Percentiles rank a stretch among this genome's conserved stretches.
phyloP scores from a whole-genome alignment of 2,888 invertebrate species.

The Noctua janthina region DNA sequence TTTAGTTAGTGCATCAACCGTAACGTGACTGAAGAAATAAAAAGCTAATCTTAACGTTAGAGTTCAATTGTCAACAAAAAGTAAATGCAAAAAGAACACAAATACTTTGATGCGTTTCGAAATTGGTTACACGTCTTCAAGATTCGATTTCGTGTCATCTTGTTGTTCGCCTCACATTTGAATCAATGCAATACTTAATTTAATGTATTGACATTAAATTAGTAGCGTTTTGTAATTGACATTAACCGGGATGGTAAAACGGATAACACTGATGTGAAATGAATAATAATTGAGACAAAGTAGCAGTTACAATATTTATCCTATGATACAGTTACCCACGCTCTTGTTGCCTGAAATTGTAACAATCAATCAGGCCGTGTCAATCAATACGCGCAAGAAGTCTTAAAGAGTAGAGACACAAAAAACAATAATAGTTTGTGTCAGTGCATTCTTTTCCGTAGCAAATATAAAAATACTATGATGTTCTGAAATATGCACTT shows the following conservation, averaged over 20 bases:
- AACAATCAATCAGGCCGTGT: background rate
- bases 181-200: conserved; percentile 45
- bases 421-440: background rate
- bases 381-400: background rate
- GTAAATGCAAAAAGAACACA: conserved; percentile 8
- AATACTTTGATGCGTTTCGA: conserved; percentile 40
- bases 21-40: conserved; percentile 46
- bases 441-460: conserved; percentile 16
- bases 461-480: conserved; percentile 14
- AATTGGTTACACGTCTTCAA: conserved; percentile 34
- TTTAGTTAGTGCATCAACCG: conserved; percentile 33
- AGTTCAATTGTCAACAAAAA: conserved; percentile 44
- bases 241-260: conserved; percentile 41
- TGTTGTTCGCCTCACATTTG: conserved; percentile 51
- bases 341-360: background rate
- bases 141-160: conserved; percentile 27
- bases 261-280: conserved; percentile 26
- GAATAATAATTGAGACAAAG: conserved; percentile 11
- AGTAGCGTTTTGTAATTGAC: conserved; percentile 53
- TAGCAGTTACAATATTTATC: background rate
- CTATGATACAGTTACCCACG: background rate
- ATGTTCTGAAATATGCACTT: conserved; percentile 22
- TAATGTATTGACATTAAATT: conserved; percentile 36
- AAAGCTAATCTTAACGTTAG: conserved; percentile 29
- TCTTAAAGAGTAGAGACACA: conserved; percentile 4